Evolutionary conservation across 2,113 vertebrate genomes (phyloP), one percentile per base, ranked within the genome.

Genomic region (Ivindomyrus marchei): DNA sequence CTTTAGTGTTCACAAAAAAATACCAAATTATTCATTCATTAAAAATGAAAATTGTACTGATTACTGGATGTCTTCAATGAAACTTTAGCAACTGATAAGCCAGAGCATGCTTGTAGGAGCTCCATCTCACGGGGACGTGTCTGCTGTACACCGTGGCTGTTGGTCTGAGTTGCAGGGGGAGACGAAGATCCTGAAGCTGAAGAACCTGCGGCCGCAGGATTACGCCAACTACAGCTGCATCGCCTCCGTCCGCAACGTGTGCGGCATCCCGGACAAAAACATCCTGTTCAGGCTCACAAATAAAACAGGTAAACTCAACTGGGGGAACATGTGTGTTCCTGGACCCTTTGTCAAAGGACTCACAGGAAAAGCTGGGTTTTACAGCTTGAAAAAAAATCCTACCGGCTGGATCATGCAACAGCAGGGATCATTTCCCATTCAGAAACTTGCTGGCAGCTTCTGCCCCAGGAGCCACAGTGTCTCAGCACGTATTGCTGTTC

Each of bases 201-300:
- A 99, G 96, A 99, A 99, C 92, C 97, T 99, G 89, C 97, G 98
- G 27, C 98, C 98, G 92, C 97, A 99, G 92, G 98, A 99, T 95
- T 99, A 99, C 19, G 98, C 98, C 27, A 99, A 99, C 91, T 99
- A 99, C 95, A 99, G 98, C 96, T 99, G 98, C 95, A 97, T 99
- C 19, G 98, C 98, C 90, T 99, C 98, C 0, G 98, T 99, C 91
- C 95, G 98, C 89, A 99, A 96, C 66, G 98, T 99, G 77, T 99
- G 98, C 93, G 98, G 97, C 90, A 99, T 99, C 93, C 97, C 97
- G 0, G 98, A 99, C 94, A 98, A 98, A 90, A 98, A 97, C 93
- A 97, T 99, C 17, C 97, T 98, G 92, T 99, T 99, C 96, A 96
- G 95, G 52, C 97, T 97, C 90, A 96, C 97, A 1, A 97, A 99